Base-by-base conservation (phyloP, 2,797 vertebrate species). In the Huso huso region DNA sequence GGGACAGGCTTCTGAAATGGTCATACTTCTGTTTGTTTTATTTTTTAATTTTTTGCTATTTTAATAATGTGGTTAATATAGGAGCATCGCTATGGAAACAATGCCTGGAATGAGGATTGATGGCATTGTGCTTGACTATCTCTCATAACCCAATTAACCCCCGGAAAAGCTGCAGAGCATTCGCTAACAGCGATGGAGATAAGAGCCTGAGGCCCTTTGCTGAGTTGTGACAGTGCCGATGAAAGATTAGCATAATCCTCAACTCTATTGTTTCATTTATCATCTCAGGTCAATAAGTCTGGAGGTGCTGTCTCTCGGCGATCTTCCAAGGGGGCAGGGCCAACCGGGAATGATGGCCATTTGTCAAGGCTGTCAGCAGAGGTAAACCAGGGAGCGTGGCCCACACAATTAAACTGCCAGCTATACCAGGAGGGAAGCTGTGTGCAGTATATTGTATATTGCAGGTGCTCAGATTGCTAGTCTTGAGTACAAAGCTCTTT, bases 181-280 rank as follows among this genome's bases (percentile, higher is more conserved):
- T 37, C 37, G 37, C 55, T 37, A 37, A 37, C 11, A n/a, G 55
- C 5, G 4, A 6, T 58, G 15, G 7, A n/a, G 55, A n/a, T n/a
- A 7, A 11, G 55, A 7, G 12, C 11, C n/a, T n/a, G 4, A 13
- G 10, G 7, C 0, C 12, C 6, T 11, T n/a, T 4, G 11, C 15
- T 7, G 8, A 13, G 37, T 13, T 58, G 55, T n/a, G 55, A 58
- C 55, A 58, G 55, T 10, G 12, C 55, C 15, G 12, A 7, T 11
- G 55, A n/a, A 11, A 58, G 55, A 58, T 58, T 58, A 58, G 55
- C 55, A 58, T 58, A 58, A 58, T 11, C 55, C 55, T 58, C 15
- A 7, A n/a, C 12, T 7, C 12, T 58, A 10, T 58, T 58, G 55
- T 58, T 11, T 58, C 10, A 58, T 58, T 58, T 13, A 58, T 58